Percentiles rank a stretch among this genome's conserved stretches.
Conservation (phyloP, 2,797 vertebrate genomes). For the Emydoidea blandingii region DNA sequence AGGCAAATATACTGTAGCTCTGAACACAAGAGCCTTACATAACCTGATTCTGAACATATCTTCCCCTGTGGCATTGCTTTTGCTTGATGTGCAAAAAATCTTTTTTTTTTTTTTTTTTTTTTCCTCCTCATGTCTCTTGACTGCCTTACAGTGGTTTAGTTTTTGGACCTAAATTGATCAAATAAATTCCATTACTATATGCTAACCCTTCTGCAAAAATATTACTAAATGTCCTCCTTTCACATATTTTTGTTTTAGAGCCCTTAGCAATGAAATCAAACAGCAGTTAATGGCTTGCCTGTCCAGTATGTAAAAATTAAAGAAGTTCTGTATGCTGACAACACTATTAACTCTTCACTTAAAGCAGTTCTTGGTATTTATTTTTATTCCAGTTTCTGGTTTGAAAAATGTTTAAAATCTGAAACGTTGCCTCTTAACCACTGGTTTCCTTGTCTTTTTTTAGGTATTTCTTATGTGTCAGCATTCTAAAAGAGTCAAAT, state of each 20-base stretch:
- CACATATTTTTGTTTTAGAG: not conserved
- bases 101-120: not conserved
- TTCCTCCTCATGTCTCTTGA: not conserved
- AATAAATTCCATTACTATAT: not conserved
- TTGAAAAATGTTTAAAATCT: not conserved
- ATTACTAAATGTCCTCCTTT: not conserved
- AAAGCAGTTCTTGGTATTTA: not conserved
- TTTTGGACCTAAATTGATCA: not conserved
- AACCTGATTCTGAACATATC: not conserved
- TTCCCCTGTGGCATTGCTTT: not conserved
- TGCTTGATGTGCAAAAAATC: not conserved
- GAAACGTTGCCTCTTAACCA: not conserved
- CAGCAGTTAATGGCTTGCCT: not conserved
- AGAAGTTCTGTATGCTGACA: not conserved
- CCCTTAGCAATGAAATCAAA: not conserved
- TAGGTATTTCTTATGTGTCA: not conserved
- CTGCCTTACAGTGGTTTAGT: not conserved
- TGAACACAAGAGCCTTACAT: not conserved
- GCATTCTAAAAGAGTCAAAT: not conserved
- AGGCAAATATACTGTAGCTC: not conserved
- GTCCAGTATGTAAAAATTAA: not conserved
- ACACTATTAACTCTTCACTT: not conserved
- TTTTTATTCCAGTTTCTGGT: not conserved
- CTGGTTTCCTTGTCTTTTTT: not conserved
- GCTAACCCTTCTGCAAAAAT: not conserved